Conservation (phyloP, 2,797 vertebrate species). For the Psittacula derbiana region DNA sequence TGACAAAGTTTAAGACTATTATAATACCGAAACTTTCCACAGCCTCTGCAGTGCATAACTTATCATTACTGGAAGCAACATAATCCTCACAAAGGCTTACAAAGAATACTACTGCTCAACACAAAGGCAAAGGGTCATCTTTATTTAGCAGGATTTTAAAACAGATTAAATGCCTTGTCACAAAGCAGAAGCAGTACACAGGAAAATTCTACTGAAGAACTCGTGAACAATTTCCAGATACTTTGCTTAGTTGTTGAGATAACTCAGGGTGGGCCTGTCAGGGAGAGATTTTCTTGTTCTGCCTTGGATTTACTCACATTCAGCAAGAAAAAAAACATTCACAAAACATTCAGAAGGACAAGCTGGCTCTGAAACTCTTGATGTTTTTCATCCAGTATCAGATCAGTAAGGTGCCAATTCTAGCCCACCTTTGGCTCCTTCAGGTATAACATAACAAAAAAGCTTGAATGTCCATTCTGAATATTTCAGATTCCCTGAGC, state of each 20-base stretch:
- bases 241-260: background rate
- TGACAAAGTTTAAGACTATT: background rate
- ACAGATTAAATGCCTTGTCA: background rate
- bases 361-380: background rate
- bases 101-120: background rate
- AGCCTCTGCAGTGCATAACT: background rate
- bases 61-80: background rate
- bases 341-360: background rate
- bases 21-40: background rate
- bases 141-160: background rate
- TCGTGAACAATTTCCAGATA: background rate
- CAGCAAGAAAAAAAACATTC: background rate
- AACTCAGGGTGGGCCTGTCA: background rate
- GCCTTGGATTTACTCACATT: background rate
- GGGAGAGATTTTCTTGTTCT: background rate
- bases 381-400: background rate
- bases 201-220: background rate
- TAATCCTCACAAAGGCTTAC: background rate
- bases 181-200: background rate
- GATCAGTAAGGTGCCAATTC: background rate
- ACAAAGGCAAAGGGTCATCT: background rate
- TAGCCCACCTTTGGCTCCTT: background rate
- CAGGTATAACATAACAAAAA: background rate
- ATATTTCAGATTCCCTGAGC: background rate
- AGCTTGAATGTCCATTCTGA: background rate